Evolutionary conservation across 2,888 invertebrate species (phyloP), one percentile per base, ranked within the genome.

Genomic region (Fragum whitleyi): DNA sequence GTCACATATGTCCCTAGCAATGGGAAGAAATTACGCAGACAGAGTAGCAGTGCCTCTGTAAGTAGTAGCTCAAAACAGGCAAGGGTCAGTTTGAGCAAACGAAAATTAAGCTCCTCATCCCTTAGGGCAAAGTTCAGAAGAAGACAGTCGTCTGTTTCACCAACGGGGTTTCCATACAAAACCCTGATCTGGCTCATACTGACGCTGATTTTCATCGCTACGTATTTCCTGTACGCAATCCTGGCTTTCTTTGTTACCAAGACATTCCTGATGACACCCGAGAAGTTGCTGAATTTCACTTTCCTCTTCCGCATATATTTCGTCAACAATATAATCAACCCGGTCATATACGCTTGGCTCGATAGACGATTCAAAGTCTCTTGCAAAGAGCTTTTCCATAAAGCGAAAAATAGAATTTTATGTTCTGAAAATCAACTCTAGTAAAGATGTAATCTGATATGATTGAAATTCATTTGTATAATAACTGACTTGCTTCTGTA

Each of bases 171-270:
- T 47, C 82, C 82, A 0, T 82, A 82, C 32, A 82, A 83, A 51
- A 83, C 83, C 5, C 51, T 77, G 39, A 83, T 83, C 74, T 83
- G 83, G 83, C 71, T 83, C 68, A 68, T 83, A 14, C 57, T 83
- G 57, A 83, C 83, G 57, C n/a, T 83, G n/a, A 39, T 83, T 6
- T 83, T 83, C 51, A 59, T 83, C 21, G 16, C 74, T 2, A 83
- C 83, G 7, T 80, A 74, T 39, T 26, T 79, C 11, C 32, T 83
- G n/a, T 57, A 83, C n/a, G 67, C 77, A 5, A 77, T 74, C 29
- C 39, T 83, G 26, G 71, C 73, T 0, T 77, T 80, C 26, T 29
- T 69, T 26, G 61, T 61, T 3, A 72, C 73, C 29, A 75, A 74
- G 3, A 65, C 65, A 26, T 67, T 68, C 19, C 26, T 16, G 19